Conservation (phyloP, 2,113 vertebrate species). For the Rousettus leschenaultii region DNA sequence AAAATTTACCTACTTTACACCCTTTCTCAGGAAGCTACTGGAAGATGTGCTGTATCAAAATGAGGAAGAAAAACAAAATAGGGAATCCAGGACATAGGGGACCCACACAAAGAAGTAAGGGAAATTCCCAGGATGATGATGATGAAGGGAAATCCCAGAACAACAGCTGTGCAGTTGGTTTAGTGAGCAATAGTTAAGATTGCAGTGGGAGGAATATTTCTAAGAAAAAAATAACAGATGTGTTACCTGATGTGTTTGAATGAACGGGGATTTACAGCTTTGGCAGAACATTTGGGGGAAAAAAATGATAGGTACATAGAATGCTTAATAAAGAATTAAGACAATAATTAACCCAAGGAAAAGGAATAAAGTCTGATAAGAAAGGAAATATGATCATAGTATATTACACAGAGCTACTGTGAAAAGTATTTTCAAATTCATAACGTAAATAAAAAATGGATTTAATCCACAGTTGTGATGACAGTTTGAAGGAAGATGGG, state of each 20-base stretch:
- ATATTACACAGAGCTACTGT: not conserved
- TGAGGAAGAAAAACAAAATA: slow-evolving; percentile 15
- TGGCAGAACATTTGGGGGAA: not conserved
- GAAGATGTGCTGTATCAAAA: not conserved
- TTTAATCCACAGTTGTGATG: not conserved
- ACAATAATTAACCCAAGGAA: not conserved
- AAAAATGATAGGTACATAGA: not conserved
- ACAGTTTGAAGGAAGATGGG: not conserved
- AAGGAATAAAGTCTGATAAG: not conserved
- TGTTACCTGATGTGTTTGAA: not conserved
- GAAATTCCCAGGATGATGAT: slow-evolving; percentile 1
- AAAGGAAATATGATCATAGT: not conserved
- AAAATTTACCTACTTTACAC: not conserved
- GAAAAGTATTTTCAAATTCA: slow-evolving; percentile 19
- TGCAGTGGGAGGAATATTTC: not conserved
- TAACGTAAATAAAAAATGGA: not conserved
- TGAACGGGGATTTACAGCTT: not conserved
- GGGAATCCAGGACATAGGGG: not conserved
- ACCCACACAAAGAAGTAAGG: slow-evolving; percentile 10
- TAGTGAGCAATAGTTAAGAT: not conserved
- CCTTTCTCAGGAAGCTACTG: slow-evolving; percentile 9
- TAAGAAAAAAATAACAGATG: not conserved
- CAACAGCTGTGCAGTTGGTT: not conserved
- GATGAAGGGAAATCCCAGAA: not conserved
- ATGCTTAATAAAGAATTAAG: not conserved